Percentiles rank a stretch among this genome's conserved stretches.
Evolutionary conservation across 2,888 invertebrate species (phyloP).

Genomic region (Erpobdella octoculata): DNA sequence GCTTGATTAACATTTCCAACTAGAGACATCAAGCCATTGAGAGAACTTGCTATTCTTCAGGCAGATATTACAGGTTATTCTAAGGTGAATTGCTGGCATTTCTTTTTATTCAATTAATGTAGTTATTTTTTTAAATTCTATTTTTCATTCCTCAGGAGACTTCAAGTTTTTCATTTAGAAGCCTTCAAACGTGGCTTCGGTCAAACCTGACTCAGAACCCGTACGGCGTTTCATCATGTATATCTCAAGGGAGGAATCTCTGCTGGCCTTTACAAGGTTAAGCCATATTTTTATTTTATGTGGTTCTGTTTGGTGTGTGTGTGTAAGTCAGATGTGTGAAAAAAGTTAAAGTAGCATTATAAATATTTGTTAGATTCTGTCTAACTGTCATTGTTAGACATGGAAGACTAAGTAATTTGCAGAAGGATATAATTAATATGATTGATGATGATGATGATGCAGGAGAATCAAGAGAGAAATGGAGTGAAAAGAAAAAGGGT

Average conservation of each 20-base stretch:
- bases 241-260: constrained; percentile 47
- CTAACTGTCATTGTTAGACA: neutral
- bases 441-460: neutral
- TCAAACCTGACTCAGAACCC: constrained; percentile 47
- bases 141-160: constrained; percentile 39
- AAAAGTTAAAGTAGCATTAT: neutral
- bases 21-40: constrained; percentile 23
- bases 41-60: constrained; percentile 19
- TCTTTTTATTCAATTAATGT: neutral
- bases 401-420: neutral
- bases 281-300: neutral
- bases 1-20: neutral
- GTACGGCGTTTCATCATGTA: constrained; percentile 50
- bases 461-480: constrained; percentile 35
- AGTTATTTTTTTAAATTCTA: neutral
- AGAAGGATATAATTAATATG: neutral
- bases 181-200: constrained; percentile 48
- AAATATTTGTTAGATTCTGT: neutral
- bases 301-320: neutral
- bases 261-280: constrained; percentile 50
- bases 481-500: constrained; percentile 38
- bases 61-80: constrained; percentile 5
- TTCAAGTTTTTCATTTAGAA: constrained; percentile 42
- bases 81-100: neutral
- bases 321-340: neutral